These are phyloP conservation scores for Thalpophila matura DNA, from an alignment of 2,888 invertebrate species.

Conservation along the genomic window DNA sequence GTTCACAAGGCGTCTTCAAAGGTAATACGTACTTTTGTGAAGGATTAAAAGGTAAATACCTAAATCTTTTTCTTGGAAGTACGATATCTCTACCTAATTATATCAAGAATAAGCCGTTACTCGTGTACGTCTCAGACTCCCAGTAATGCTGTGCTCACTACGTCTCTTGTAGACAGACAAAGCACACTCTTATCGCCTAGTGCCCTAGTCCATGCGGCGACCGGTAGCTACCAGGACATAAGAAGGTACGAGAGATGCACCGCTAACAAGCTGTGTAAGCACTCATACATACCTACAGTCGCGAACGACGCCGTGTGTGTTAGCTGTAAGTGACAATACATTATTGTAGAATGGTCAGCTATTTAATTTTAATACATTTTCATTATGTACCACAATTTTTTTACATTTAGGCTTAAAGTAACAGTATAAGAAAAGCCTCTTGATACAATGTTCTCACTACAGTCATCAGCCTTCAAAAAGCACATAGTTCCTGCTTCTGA, in stretches of 20 bases:
- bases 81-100: no score
- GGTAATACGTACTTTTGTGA: slow-evolving; percentile 21
- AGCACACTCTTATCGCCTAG: no score
- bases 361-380: neutral
- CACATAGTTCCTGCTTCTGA: no score
- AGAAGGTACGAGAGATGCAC: slow-evolving; percentile 27
- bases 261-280: slow-evolving; percentile 27
- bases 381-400: no score
- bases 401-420: no score
- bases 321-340: neutral
- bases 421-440: no score
- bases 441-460: no score
- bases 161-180: no score
- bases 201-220: no score
- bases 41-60: slow-evolving; percentile 25
- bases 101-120: no score
- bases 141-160: slow-evolving; percentile 24
- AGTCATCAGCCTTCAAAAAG: no score
- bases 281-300: neutral
- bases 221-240: slow-evolving; percentile 46
- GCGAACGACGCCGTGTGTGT: neutral
- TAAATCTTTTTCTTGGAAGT: slow-evolving; percentile 19
- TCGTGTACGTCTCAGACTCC: no score
- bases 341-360: neutral
- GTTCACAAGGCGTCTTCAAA: slow-evolving; percentile 24